phyloP scores from a whole-genome alignment of 2,113 vertebrate genomes.

The Canis aureus region DNA sequence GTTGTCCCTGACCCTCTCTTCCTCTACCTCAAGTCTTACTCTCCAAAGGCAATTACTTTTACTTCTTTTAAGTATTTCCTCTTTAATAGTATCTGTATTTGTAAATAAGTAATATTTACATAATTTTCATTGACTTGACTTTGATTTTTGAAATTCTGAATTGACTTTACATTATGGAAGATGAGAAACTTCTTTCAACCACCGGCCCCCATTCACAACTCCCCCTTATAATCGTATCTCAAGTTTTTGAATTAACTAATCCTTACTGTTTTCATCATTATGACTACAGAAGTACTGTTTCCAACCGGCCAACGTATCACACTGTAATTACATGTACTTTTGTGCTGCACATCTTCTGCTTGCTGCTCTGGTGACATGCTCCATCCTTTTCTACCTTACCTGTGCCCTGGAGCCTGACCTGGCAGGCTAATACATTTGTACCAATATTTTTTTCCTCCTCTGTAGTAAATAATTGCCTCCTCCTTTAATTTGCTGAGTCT shows the following conservation, averaged over 20 bases:
- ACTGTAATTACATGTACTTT: accelerated
- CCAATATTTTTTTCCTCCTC: neutral
- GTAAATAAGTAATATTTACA: neutral
- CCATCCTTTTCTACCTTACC: no score
- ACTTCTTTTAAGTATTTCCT: neutral
- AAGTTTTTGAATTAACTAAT: neutral
- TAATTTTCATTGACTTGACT: neutral
- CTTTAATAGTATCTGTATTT: neutral
- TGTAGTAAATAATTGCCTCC: neutral
- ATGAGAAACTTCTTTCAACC: neutral
- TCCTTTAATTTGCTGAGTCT: neutral
- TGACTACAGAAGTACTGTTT: neutral
- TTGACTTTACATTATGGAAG: neutral
- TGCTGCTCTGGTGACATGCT: accelerated
- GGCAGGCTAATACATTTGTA: neutral
- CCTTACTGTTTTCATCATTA: neutral
- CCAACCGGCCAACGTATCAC: neutral
- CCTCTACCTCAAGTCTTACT: neutral
- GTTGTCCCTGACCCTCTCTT: neutral
- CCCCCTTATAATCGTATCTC: neutral
- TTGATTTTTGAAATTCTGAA: neutral
- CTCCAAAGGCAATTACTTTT: neutral
- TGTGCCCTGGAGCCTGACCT: neutral
- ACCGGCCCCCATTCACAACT: neutral
- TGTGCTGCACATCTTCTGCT: neutral